phyloP scores from a whole-genome alignment of 2,113 vertebrate species.

The Crocuta crocuta region DNA sequence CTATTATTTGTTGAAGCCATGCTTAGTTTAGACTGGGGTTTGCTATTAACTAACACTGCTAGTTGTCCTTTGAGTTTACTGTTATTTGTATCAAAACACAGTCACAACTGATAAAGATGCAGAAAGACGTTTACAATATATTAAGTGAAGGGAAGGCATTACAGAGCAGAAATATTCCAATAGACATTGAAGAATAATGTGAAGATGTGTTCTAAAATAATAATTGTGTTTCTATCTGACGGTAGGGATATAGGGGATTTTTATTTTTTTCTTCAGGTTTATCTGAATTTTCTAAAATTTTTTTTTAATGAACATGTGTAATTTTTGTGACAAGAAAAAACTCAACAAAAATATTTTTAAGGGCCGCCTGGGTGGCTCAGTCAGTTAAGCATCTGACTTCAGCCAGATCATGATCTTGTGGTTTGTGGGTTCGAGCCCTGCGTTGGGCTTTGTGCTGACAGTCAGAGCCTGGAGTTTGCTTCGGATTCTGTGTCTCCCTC shows the following conservation, averaged over 20 bases:
- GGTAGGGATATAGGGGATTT: neutral
- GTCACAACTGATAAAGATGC: neutral
- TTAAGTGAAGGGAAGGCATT: neutral
- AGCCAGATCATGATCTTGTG: too few species aligned
- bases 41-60: neutral
- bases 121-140: neutral
- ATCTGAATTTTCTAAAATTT: neutral
- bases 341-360: neutral
- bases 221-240: neutral
- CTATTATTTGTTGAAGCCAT: neutral
- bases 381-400: too few species aligned
- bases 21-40: neutral
- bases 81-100: neutral
- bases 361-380: too few species aligned
- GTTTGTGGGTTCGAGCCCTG: too few species aligned
- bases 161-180: neutral
- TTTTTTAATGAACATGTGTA: neutral
- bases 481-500: too few species aligned
- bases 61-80: neutral
- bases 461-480: too few species aligned
- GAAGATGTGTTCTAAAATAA: neutral
- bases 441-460: too few species aligned
- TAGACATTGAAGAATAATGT: neutral
- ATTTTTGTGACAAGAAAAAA: neutral
- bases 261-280: neutral